Evolutionary conservation across 2,888 invertebrate genomes (phyloP), one percentile per base, ranked within the genome.

Genomic region (Adelphocoris suturalis): DNA sequence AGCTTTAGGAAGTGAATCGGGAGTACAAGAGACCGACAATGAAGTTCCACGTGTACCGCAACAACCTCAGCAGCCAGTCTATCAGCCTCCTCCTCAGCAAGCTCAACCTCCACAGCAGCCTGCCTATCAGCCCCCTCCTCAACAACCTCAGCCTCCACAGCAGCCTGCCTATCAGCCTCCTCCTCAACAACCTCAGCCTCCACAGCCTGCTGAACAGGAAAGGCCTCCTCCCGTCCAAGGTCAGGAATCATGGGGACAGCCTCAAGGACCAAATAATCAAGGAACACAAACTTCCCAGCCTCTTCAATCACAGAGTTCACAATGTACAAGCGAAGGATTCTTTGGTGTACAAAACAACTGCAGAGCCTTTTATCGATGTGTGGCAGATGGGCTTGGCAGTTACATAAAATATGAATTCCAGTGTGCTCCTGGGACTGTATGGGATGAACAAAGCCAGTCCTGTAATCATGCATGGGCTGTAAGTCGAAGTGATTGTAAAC

Each of bases 371-470:
- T 94, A 94, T 89, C 92, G 94, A 91, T 94, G 94, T 92, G 93
- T 92, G 3, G 90, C 90, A 28, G 91, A 91, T 89, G 92, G 92
- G 4, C 85, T 82, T 19, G 91, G 91, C 16, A 93, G 93, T 0
- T 94, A 93, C 89, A 94, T 92, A 46, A 94, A 93, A 90, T 94
- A 94, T 89, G 94, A 94, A 12, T 95, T 95, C 91, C 93, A 93
- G 11, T 95, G 95, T 92, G 95, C 94, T 0, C 94, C 94, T 37
- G 95, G 94, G 76, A 95, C 95, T 0, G 94, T 95, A 61, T 95
- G 95, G 95, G 95, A 95, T 92, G 94, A 94, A 91, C 93, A 94
- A 57, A 94, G 94, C 88, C 94, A 94, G 92, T 94, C 94, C 0
- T 96, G 96, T 92, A 94, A 95, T 92, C 94, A 95, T 92, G 93